Evolutionary conservation across 2,888 invertebrate species (phyloP).

Genomic region (Oxytorus armatus): DNA sequence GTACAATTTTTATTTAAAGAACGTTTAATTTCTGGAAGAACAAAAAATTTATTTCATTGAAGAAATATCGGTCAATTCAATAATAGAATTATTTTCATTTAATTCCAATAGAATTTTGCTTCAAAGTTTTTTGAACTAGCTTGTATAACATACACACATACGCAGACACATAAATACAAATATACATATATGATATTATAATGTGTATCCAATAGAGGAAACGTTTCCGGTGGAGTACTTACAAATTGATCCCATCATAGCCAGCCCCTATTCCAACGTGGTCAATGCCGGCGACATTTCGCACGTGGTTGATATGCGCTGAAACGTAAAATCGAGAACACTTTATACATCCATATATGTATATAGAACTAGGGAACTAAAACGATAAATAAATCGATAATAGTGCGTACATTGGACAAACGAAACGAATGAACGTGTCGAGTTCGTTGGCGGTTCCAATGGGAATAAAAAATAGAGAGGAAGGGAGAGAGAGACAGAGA

Average conservation of each 20-base stretch:
- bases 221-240: conserved; percentile 85
- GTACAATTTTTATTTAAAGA: too few relatives aligned
- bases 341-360: not conserved
- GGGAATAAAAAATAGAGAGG: conserved; percentile 27
- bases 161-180: not conserved
- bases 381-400: conserved; percentile 43
- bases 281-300: conserved; percentile 93
- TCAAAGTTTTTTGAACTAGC: too few relatives aligned
- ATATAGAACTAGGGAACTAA: not conserved
- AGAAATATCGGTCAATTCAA: too few relatives aligned
- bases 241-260: conserved; percentile 96
- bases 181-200: not conserved
- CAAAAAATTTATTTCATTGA: too few relatives aligned
- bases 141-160: not conserved
- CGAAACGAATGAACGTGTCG: conserved; percentile 52
- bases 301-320: conserved; percentile 96
- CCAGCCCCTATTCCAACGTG: conserved; percentile 95
- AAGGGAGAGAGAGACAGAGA: not conserved
- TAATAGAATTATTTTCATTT: too few relatives aligned
- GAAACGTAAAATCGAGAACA: conserved; percentile 80
- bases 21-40: too few relatives aligned
- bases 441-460: conserved; percentile 41
- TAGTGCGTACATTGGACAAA: conserved; percentile 40
- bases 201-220: not conserved
- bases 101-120: too few relatives aligned